These are phyloP conservation scores for Petrocephalus microphthalmus DNA, from an alignment of 2,113 vertebrate species.

Conservation along the genomic window DNA sequence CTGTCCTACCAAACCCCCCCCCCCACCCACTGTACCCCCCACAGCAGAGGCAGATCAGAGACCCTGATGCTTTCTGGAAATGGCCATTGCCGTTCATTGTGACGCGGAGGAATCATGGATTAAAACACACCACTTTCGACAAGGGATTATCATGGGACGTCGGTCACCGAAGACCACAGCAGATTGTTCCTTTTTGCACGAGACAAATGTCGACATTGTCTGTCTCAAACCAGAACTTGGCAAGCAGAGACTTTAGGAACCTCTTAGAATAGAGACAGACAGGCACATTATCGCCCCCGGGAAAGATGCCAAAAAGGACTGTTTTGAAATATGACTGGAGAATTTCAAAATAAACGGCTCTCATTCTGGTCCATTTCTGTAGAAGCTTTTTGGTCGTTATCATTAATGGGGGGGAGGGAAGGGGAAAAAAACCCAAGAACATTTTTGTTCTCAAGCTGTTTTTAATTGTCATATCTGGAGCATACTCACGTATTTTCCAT, in stretches of 20 bases:
- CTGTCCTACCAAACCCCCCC: not conserved
- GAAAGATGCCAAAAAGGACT: not conserved
- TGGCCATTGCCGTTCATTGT: not conserved
- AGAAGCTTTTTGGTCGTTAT: not conserved
- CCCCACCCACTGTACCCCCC: not conserved
- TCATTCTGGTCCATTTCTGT: not conserved
- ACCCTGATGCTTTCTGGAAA: not conserved
- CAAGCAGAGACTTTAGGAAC: not conserved
- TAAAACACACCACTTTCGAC: not conserved
- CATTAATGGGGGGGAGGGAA: not conserved
- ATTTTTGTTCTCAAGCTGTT: not conserved
- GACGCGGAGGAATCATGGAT: not conserved
- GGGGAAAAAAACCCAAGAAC: not conserved
- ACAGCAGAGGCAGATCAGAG: not conserved
- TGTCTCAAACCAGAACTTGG: not conserved
- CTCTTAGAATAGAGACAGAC: not conserved
- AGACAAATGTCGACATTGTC: not conserved
- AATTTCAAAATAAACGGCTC: not conserved
- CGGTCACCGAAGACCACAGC: not conserved
- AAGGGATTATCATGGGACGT: not conserved
- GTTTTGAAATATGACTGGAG: constrained; percentile 2
- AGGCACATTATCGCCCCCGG: not conserved
- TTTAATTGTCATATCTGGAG: constrained; percentile 4
- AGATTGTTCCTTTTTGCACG: not conserved
- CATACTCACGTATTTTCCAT: not conserved